Evolutionary conservation across 2,888 invertebrate genomes (phyloP).

Genomic region (Agrilus cyanescens): DNA sequence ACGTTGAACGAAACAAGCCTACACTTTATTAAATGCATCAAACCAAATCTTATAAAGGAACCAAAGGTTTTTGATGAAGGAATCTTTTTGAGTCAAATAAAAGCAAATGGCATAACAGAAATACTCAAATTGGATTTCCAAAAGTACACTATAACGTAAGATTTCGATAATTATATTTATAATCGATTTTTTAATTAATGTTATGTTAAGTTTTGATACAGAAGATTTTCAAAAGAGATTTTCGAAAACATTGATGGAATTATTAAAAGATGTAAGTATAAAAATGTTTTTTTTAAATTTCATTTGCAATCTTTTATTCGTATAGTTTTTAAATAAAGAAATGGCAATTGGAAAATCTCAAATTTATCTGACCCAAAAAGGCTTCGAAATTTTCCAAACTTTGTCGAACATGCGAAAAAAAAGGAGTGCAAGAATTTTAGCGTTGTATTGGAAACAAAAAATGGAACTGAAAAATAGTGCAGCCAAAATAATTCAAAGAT

Average conservation of each 20-base stretch:
- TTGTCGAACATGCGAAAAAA: too few relatives aligned
- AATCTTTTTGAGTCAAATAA: conserved; percentile 17
- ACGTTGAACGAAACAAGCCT: conserved; percentile 30
- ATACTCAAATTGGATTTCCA: conserved; percentile 20
- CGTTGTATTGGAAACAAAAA: too few relatives aligned
- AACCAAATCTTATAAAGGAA: conserved; percentile 22
- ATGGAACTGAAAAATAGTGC: too few relatives aligned
- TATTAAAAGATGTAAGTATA: too few relatives aligned
- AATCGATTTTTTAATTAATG: neutral
- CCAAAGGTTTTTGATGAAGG: conserved; percentile 16
- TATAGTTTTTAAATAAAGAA: neutral
- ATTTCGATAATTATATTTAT: neutral
- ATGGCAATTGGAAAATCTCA: neutral
- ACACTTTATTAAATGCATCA: conserved; percentile 34
- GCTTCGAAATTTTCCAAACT: neutral
- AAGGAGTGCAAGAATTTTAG: too few relatives aligned
- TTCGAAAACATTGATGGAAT: neutral
- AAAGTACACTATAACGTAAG: conserved; percentile 16
- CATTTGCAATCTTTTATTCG: too few relatives aligned
- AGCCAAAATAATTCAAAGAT: too few relatives aligned
- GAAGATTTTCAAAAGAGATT: conserved; percentile 4
- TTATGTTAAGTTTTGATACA: conserved; percentile 5
- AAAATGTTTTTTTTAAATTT: too few relatives aligned
- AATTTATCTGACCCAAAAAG: neutral
- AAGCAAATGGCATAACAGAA: conserved; percentile 20